Evolutionary conservation across 2,888 invertebrate species (phyloP).

Genomic region (Parnassius apollo): DNA sequence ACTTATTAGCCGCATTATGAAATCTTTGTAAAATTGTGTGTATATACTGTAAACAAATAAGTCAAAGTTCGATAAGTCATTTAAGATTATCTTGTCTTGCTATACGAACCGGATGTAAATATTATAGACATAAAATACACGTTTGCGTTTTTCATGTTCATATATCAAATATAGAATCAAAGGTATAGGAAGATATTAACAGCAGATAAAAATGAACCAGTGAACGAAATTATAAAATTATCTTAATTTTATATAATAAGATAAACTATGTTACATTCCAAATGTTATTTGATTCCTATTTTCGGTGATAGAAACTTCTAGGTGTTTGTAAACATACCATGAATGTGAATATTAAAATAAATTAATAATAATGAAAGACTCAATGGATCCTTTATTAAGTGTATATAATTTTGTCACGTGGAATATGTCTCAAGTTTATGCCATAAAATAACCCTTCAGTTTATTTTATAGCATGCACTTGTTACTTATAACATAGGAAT

Average conservation of each 20-base stretch:
- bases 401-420: slow-evolving; percentile 62
- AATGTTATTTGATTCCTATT: slow-evolving; percentile 31
- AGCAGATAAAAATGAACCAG: slow-evolving; percentile 23
- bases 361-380: slow-evolving; percentile 67
- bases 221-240: too few species aligned
- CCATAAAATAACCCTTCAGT: slow-evolving; percentile 41
- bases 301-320: slow-evolving; percentile 49
- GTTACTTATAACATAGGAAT: slow-evolving; percentile 35
- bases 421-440: slow-evolving; percentile 58
- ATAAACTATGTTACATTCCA: slow-evolving; percentile 1
- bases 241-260: neutral
- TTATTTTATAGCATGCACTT: too few species aligned
- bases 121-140: slow-evolving; percentile 39
- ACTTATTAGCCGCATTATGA: slow-evolving; percentile 32
- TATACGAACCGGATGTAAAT: slow-evolving; percentile 44
- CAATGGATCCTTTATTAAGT: slow-evolving; percentile 51
- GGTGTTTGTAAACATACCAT: slow-evolving; percentile 57
- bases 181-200: slow-evolving; percentile 41
- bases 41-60: slow-evolving; percentile 39
- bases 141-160: slow-evolving; percentile 40
- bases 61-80: slow-evolving; percentile 14
- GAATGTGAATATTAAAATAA: slow-evolving; percentile 76
- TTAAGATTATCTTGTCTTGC: slow-evolving; percentile 34
- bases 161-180: slow-evolving; percentile 43
- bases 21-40: slow-evolving; percentile 38